Conservation (phyloP, 2,797 vertebrate genomes). For the Mastacembelus armatus region DNA sequence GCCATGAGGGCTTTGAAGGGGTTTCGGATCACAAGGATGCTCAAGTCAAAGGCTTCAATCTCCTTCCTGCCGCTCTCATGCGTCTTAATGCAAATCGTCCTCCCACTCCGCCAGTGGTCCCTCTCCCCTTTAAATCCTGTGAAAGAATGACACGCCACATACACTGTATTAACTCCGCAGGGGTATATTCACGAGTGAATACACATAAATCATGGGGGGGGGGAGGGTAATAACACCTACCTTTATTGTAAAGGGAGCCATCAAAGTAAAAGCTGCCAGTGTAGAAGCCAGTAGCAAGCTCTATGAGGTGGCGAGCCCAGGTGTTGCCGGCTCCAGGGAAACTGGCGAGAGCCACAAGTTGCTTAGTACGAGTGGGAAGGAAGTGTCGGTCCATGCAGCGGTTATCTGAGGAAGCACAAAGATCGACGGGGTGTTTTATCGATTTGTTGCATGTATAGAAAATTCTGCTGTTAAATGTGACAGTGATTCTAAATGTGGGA, state of each 20-base stretch:
- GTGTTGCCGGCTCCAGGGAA: slow-evolving; percentile 97
- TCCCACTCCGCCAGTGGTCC: slow-evolving; percentile 95
- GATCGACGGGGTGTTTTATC: not conserved
- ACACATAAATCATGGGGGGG: not conserved
- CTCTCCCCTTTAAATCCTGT: slow-evolving; percentile 95
- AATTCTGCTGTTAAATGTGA: too few relatives aligned
- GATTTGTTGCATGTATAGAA: not conserved
- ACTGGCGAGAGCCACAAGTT: slow-evolving; percentile 92
- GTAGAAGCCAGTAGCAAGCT: slow-evolving; percentile 95
- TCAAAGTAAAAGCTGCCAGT: slow-evolving; percentile 99
- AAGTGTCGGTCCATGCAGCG: slow-evolving; percentile 97
- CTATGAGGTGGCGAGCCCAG: slow-evolving; percentile 96
- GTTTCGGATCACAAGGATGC: slow-evolving; percentile 94
- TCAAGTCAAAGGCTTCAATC: slow-evolving; percentile 92
- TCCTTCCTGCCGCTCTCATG: slow-evolving; percentile 96
- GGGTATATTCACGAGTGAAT: not conserved
- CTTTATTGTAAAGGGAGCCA: slow-evolving; percentile 98
- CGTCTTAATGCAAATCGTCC: slow-evolving; percentile 96
- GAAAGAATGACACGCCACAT: slow-evolving; percentile 9
- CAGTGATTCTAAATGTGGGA: too few relatives aligned
- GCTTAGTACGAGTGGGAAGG: slow-evolving; percentile 88
- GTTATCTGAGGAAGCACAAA: slow-evolving; percentile 86
- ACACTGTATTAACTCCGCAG: slow-evolving; percentile 7
- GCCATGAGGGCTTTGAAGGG: slow-evolving; percentile 99
- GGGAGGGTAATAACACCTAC: slow-evolving; percentile 76